Conservation (phyloP, 2,797 vertebrate species). For the Cynodonichthys magdalenae region DNA sequence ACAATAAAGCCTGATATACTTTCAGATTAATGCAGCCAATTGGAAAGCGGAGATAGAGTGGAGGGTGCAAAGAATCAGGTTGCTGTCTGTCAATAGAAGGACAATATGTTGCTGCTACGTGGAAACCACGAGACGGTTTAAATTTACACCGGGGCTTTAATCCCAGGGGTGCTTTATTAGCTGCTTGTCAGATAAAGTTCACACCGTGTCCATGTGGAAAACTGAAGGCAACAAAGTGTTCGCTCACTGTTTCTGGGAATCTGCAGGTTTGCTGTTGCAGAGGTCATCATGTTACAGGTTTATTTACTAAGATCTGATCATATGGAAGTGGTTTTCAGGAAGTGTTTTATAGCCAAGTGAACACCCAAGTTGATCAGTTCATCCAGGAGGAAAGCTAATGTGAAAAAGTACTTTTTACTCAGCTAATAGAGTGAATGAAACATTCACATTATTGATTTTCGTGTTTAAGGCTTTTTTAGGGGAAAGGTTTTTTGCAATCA, state of each 20-base stretch:
- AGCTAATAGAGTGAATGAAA: too few relatives aligned
- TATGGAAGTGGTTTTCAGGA: neutral
- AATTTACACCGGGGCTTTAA: slow-evolving; percentile 59
- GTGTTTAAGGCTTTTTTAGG: too few relatives aligned
- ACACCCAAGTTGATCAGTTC: too few relatives aligned
- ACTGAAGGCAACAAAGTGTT: slow-evolving; percentile 29
- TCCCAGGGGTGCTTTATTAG: slow-evolving; percentile 54
- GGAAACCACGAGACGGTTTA: slow-evolving; percentile 66
- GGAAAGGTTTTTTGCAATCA: too few relatives aligned
- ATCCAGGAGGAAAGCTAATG: too few relatives aligned
- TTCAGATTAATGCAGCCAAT: slow-evolving; percentile 58
- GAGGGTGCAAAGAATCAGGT: slow-evolving; percentile 61
- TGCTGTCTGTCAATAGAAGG: slow-evolving; percentile 55
- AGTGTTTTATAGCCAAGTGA: too few relatives aligned
- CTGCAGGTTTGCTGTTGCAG: neutral
- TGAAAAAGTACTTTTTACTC: too few relatives aligned
- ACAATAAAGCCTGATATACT: slow-evolving; percentile 48
- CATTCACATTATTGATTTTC: too few relatives aligned
- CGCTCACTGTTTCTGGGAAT: slow-evolving; percentile 2
- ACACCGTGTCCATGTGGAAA: slow-evolving; percentile 38
- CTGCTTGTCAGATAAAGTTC: slow-evolving; percentile 20
- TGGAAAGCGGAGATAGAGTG: slow-evolving; percentile 43
- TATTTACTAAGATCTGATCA: neutral
- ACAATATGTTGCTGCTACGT: slow-evolving; percentile 58
- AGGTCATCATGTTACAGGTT: too few relatives aligned